Evolutionary conservation across 2,888 invertebrate genomes (phyloP), one percentile per base, ranked within the genome.

Genomic region (Caenorhabditis imperialis): DNA sequence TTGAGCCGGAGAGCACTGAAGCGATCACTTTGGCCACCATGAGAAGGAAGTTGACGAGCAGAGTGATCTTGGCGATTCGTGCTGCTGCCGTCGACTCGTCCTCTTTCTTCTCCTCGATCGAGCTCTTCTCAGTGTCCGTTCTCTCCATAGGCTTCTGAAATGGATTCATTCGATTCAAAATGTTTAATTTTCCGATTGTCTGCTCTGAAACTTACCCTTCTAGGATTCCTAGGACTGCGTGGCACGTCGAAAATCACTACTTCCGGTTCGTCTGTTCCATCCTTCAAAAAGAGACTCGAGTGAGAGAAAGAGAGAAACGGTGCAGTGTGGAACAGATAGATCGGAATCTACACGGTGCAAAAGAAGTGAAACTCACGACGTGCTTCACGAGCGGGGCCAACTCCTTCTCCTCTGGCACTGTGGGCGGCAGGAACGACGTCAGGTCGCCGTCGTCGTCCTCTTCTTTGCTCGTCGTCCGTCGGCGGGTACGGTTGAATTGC

Each of bases 1-100:
- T 86, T 5, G 90, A 90, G 3, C 90, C 90, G 10, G 90, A 90
- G 55, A 90, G 45, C 2, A 83, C 87, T 2, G 89, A 88, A 6
- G 90, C 90, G 16, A 60, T 30, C 75, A 78, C 81, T 79, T 90
- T 90, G n/a, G 86, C 88, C 1, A 88, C 63, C 73, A 90, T 81
- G 22, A 90, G 82, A 2, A 87, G 30, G 86, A 88, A 54, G 57
- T 88, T 88, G 44, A 86, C 79, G 8, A 63, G 14, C 27, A 88
- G 65, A 6, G 85, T 86, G 25, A 84, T 54, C 20, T 73, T 63
- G 1, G 87, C 83, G 42, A 87, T 73, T n/a, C 79, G 53, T 10
- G 69, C 57, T 18, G 79, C 79, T 1, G 81, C 73, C 2, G 22
- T 40, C 7, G 54, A 45, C 25, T 60, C 70, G 18, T 70, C 65